Percentiles rank a stretch among this genome's conserved stretches.
Conservation (phyloP, 2,888 invertebrate genomes). For the Drosophila nr. perissopoda region DNA sequence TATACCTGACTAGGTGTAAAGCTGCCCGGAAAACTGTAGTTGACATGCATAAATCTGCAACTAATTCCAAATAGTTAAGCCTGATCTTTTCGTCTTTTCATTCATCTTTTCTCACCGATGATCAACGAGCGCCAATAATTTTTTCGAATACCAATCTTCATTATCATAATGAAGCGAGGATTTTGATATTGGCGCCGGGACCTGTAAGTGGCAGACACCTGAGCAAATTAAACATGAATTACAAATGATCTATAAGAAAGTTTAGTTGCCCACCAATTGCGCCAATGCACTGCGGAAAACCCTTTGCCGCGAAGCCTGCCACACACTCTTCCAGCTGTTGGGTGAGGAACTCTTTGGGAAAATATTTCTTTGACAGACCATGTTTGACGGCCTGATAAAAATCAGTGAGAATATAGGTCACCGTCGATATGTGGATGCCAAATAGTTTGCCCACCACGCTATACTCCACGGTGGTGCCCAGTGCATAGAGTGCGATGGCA, state of each 20-base stretch:
- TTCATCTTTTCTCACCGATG: conserved; percentile 1
- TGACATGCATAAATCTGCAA: conserved; percentile 7
- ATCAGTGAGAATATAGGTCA: neutral
- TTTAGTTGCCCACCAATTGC: conserved; percentile 4
- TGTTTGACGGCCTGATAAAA: conserved; percentile 9
- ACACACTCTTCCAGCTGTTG: conserved; percentile 1
- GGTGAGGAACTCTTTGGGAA: conserved; percentile 9
- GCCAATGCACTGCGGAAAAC: conserved; percentile 15
- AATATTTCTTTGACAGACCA: neutral
- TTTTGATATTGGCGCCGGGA: neutral
- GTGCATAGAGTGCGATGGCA: conserved; percentile 9
- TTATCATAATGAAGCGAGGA: neutral
- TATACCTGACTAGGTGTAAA: neutral
- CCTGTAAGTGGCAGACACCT: conserved; percentile 1
- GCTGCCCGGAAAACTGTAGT: neutral
- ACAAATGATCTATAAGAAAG: neutral
- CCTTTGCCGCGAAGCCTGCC: neutral
- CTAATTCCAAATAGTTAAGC: neutral
- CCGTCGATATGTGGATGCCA: neutral
- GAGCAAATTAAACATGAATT: neutral
- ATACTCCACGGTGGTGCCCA: neutral
- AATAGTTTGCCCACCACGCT: neutral
- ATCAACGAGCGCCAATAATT: conserved; percentile 12
- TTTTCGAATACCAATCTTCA: neutral
- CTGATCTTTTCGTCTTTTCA: neutral